Base-by-base conservation (phyloP, 2,113 vertebrate species). In the Chaetodon auriga region DNA sequence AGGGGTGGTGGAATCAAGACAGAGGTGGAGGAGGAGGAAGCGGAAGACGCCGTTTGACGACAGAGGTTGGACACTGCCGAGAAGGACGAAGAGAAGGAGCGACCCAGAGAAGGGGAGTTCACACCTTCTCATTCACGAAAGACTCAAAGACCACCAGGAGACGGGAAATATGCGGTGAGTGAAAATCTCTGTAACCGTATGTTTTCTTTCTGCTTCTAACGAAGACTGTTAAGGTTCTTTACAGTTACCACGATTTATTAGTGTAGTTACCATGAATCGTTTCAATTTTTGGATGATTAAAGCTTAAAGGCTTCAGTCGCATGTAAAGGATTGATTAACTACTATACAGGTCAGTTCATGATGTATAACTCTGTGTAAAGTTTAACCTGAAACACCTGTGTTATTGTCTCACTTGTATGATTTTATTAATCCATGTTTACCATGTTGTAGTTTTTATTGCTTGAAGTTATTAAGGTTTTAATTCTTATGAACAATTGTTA, bases 101-200 rank as follows among this genome's bases (percentile, higher is more conserved):
- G 51, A 76, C 70, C 64, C 19, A 55, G 57, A 68, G 21, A 21
- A 72, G 65, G 16, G 36, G 65, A 88, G 77, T 19, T 63, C 2
- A 11, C 13, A 38, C 46, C 25, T 5, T 71, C 16, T 84, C 41
- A 53, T 73, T 62, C 21, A 84, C 70, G 45, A 83, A 75, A 53
- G 18, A 70, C 66, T 25, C 63, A 60, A 84, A 68, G 49, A 38
- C 30, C 64, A 61, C 55, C 46, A 62, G 57, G 23, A 62, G 49
- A 86, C 43, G 7, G 53, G 19, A 91, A 93, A 90, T 71, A 95
- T 95, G 95, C 35, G 79, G 95, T 95, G 72, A 94, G 95, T 89
- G 30, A 45, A 45, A 62, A 57, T 68, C 48, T 79, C n/a, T 55
- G 2, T 14, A 54, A 1, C 12, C 65, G 0, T 41, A 8, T 14